Conservation (phyloP, 1,140 invertebrate genomes). For the Cotesia glomerata region DNA sequence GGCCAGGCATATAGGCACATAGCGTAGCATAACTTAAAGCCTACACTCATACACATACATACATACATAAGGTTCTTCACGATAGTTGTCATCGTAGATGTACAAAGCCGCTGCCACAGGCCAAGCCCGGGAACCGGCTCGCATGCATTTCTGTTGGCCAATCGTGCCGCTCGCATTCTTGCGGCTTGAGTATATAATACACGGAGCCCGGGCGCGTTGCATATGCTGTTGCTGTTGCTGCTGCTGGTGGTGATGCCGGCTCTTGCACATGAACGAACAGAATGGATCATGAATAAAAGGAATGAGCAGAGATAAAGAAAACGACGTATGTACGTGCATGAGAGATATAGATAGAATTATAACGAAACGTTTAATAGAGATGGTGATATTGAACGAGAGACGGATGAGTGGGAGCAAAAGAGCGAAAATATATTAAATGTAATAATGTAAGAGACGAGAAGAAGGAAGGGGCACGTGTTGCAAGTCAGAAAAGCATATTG, state of each 20-base stretch:
- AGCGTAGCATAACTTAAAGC: too few species aligned
- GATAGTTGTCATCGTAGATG: neutral
- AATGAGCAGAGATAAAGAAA: slow-evolving; percentile 7
- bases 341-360: neutral
- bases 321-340: slow-evolving; percentile 13
- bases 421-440: slow-evolving; percentile 12
- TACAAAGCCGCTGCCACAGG: slow-evolving; percentile 22
- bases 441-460: slow-evolving; percentile 18
- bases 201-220: slow-evolving; percentile 30
- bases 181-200: slow-evolving; percentile 35
- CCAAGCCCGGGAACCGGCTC: slow-evolving; percentile 17
- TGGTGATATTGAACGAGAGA: neutral
- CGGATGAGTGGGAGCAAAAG: slow-evolving; percentile 13
- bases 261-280: slow-evolving; percentile 22
- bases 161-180: slow-evolving; percentile 58
- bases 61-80: neutral
- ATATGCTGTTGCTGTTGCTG: slow-evolving; percentile 5
- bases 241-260: neutral
- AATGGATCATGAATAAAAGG: slow-evolving; percentile 25
- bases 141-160: slow-evolving; percentile 47
- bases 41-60: too few species aligned
- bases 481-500: slow-evolving; percentile 60
- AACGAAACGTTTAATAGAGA: slow-evolving; percentile 15
- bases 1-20: too few species aligned
- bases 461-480: slow-evolving; percentile 44